phyloP scores from a whole-genome alignment of 1,140 invertebrate genomes.

The Sesamia nonagrioides region DNA sequence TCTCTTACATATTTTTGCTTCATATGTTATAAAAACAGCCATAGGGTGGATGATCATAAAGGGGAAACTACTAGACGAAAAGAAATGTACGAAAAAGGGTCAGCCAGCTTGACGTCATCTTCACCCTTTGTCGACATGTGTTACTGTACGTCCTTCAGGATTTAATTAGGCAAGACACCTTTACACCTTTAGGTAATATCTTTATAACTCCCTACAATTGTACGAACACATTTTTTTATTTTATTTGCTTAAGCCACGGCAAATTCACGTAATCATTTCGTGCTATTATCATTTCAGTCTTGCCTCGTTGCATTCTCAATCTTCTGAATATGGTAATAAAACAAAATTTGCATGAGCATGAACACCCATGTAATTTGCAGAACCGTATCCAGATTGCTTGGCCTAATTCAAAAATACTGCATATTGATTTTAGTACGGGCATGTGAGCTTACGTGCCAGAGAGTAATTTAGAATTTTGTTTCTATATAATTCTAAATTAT shows the following conservation, averaged over 20 bases:
- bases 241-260: neutral
- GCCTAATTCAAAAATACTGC: constrained; percentile 46
- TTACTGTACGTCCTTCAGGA: neutral
- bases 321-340: constrained; percentile 23
- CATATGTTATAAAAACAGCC: neutral
- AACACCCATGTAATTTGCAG: constrained; percentile 25
- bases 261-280: constrained; percentile 15
- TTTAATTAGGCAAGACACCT: neutral
- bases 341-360: constrained; percentile 1
- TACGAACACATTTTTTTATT: neutral
- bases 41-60: neutral
- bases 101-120: neutral
- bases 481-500: neutral
- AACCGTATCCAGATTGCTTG: constrained; percentile 33
- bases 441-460: constrained; percentile 10
- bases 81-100: neutral
- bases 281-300: constrained; percentile 3
- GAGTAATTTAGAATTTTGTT: neutral
- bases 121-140: constrained; percentile 8
- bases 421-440: constrained; percentile 38
- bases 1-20: neutral
- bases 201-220: neutral
- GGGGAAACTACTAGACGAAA: neutral
- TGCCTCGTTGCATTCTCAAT: constrained; percentile 11
- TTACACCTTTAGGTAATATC: neutral